Evolutionary conservation across 2,888 invertebrate species (phyloP), one percentile per base, ranked within the genome.

Genomic region (Mesorhabditis belari): DNA sequence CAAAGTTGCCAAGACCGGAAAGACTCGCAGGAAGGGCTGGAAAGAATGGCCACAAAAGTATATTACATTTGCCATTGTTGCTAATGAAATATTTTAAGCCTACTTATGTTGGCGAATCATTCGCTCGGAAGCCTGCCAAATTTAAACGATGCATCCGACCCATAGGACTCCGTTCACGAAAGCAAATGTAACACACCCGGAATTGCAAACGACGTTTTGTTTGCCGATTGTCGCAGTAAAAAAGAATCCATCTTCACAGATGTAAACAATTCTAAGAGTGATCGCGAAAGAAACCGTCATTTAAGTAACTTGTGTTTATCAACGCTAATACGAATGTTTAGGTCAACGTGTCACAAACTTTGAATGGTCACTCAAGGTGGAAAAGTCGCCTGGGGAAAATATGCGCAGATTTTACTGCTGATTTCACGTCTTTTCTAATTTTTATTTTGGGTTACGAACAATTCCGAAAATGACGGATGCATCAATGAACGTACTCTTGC

Each of bases 21-120:
- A 79, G 54, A 70, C 77, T 21, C 72, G 74, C 35, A 64, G 84
- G 60, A 98, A 98, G 84, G 92, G 91, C 0, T 98, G 98, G 98
- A 99, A 98, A 81, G 98, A 62, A 95, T 98, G 94, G 95, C 98
- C 0, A 98, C 96, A 0, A 99, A 96, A 86, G 93, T 93, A 12
- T 25, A 49, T 23, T 6, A 29, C 12, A 6, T 23, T 35, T 24
- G 24, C 24, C 17, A 57, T 55, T 9, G 23, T 6, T n/a, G n/a
- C 4, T 52, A 25, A 24, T 55, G 17, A 23, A 6, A n/a, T 2
- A 29, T 21, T 61, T 53, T 27, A 25, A 66, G 62, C 77, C 76
- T 57, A 79, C 79, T 55, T 99, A 87, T 83, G 98, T 99, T 3
- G 96, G 96, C 0, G 98, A 99, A 81, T 91, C 90, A 61, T 98